Conservation (phyloP, 1,140 invertebrate genomes). For the Nasonia vitripennis region DNA sequence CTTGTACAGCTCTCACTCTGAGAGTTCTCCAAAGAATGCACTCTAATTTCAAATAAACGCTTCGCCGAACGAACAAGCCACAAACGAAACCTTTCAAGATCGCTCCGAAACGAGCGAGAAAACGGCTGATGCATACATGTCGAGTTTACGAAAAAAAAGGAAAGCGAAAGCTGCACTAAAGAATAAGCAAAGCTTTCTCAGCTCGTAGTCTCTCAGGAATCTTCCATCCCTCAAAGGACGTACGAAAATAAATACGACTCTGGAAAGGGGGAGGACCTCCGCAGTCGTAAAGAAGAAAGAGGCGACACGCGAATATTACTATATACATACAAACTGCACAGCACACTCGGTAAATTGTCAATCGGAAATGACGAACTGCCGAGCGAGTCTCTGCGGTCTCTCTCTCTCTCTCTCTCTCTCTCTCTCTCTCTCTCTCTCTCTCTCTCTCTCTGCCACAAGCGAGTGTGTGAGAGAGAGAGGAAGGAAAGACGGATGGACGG, state of each 20-base stretch:
- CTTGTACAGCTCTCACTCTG: too few relatives aligned
- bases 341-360: conserved; percentile 41
- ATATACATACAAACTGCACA: background rate
- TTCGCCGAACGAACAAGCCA: too few relatives aligned
- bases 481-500: conserved; percentile 15
- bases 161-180: background rate
- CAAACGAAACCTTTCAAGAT: too few relatives aligned
- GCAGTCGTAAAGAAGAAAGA: background rate
- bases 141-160: too few relatives aligned
- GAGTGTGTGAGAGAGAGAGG: too few relatives aligned
- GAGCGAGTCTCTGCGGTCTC: background rate
- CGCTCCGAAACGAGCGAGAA: too few relatives aligned
- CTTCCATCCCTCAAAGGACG: conserved; percentile 22
- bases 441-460: too few relatives aligned
- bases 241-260: conserved; percentile 23
- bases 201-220: background rate
- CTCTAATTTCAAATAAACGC: too few relatives aligned
- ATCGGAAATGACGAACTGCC: conserved; percentile 57
- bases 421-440: too few relatives aligned
- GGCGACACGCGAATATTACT: background rate
- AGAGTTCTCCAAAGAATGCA: too few relatives aligned
- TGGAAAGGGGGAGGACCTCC: background rate
- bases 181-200: background rate
- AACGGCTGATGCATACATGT: background rate
- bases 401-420: too few relatives aligned